Percentiles rank a stretch among this genome's conserved stretches.
These are phyloP conservation scores for Eudyptes chrysolophus DNA, from an alignment of 2,113 vertebrate genomes.

Conservation along the genomic window DNA sequence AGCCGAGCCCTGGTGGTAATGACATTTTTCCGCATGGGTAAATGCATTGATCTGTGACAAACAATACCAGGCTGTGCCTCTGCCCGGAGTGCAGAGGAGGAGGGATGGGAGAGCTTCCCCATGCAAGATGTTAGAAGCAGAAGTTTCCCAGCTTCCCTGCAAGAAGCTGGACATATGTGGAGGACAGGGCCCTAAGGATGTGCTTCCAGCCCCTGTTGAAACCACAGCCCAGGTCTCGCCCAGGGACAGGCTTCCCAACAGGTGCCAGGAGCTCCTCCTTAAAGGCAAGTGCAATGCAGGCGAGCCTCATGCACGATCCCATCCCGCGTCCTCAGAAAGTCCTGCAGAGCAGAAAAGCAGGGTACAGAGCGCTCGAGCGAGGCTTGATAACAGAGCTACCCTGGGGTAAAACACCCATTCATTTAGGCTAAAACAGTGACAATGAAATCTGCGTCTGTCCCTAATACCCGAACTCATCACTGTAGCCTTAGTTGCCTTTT, in stretches of 20 bases:
- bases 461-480: neutral
- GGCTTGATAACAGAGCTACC: neutral
- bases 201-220: neutral
- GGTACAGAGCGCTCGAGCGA: neutral
- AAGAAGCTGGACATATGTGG: neutral
- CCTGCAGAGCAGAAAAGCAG: neutral
- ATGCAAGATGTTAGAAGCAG: neutral
- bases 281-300: neutral
- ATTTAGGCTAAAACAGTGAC: neutral
- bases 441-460: neutral
- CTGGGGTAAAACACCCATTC: neutral
- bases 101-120: neutral
- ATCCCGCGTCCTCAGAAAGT: neutral
- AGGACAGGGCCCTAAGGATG: neutral
- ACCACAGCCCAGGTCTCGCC: neutral
- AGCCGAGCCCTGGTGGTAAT: conserved; percentile 16
- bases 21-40: conserved; percentile 64
- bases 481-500: neutral
- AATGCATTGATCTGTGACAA: conserved; percentile 55
- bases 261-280: neutral
- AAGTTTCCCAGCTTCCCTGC: neutral
- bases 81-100: neutral
- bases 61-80: conserved; percentile 33
- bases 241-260: neutral
- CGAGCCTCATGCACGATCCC: neutral